Evolutionary conservation across 2,888 invertebrate genomes (phyloP).

Genomic region (Ormyrus nitidulus): DNA sequence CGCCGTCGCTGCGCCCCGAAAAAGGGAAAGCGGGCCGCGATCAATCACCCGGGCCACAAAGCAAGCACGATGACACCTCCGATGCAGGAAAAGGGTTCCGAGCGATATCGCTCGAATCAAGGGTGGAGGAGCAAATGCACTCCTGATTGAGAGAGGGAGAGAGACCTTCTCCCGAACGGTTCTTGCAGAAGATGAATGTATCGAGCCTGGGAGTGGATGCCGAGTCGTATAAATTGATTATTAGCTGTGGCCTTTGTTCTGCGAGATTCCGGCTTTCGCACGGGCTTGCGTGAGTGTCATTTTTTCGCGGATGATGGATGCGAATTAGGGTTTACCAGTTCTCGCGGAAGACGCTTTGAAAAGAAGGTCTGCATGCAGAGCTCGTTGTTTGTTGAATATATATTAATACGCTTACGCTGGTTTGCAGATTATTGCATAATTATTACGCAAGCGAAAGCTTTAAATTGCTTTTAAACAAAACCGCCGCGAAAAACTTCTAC

Average conservation of each 20-base stretch:
- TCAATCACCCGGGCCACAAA: slow-evolving; percentile 67
- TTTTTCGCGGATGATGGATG: no score
- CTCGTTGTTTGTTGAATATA: no score
- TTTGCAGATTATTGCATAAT: no score
- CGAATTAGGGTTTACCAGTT: no score
- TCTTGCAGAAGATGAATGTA: slow-evolving; percentile 32
- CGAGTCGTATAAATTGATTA: slow-evolving; percentile 26
- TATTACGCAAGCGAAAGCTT: no score
- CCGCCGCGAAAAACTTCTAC: no score
- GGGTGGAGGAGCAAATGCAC: slow-evolving; percentile 56
- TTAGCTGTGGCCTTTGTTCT: neutral
- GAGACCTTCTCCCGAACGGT: slow-evolving; percentile 4
- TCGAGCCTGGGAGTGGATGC: neutral
- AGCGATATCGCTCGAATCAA: slow-evolving; percentile 8
- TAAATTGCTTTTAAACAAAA: no score
- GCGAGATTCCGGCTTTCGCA: no score
- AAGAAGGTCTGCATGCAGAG: no score
- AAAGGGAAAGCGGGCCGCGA: slow-evolving; percentile 64
- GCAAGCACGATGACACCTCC: neutral
- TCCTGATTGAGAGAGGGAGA: slow-evolving; percentile 28
- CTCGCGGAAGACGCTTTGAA: no score
- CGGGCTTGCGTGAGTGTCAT: no score
- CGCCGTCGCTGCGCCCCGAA: slow-evolving; percentile 50
- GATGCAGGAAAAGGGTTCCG: slow-evolving; percentile 22
- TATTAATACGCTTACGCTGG: no score